Evolutionary conservation across 2,113 vertebrate genomes (phyloP).

Genomic region (Chascanopsetta lugubris): DNA sequence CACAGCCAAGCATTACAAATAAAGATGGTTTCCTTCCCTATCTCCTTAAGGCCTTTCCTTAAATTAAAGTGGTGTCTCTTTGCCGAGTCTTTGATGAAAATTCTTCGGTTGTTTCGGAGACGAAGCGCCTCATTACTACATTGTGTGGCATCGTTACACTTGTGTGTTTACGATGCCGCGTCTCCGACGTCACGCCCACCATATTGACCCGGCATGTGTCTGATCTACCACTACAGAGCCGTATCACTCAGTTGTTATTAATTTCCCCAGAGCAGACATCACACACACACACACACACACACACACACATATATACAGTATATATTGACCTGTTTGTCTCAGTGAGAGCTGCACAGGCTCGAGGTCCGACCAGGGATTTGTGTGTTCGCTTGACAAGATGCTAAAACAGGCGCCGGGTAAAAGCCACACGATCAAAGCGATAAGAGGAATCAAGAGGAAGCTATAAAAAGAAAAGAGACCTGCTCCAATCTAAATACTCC

Average conservation of each 20-base stretch:
- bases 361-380: slow-evolving; percentile 7
- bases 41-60: too few relatives aligned
- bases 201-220: slow-evolving; percentile 25
- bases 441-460: slow-evolving; percentile 45
- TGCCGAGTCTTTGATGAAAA: too few relatives aligned
- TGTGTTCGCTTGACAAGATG: slow-evolving; percentile 1
- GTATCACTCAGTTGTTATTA: slow-evolving; percentile 34
- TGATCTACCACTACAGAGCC: slow-evolving; percentile 25
- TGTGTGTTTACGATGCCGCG: slow-evolving; percentile 30
- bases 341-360: too few relatives aligned
- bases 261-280: slow-evolving; percentile 49
- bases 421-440: slow-evolving; percentile 48
- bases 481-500: slow-evolving; percentile 38
- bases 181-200: slow-evolving; percentile 21
- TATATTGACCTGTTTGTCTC: slow-evolving; percentile 15
- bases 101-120: background rate
- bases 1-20: too few relatives aligned
- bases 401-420: slow-evolving; percentile 39
- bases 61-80: too few relatives aligned
- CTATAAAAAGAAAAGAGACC: slow-evolving; percentile 58
- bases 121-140: background rate
- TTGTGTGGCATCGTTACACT: background rate
- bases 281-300: too few relatives aligned
- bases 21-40: too few relatives aligned
- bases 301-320: background rate